These are phyloP conservation scores for Mesoligia furuncula DNA, from an alignment of 2,888 invertebrate species.

Conservation along the genomic window DNA sequence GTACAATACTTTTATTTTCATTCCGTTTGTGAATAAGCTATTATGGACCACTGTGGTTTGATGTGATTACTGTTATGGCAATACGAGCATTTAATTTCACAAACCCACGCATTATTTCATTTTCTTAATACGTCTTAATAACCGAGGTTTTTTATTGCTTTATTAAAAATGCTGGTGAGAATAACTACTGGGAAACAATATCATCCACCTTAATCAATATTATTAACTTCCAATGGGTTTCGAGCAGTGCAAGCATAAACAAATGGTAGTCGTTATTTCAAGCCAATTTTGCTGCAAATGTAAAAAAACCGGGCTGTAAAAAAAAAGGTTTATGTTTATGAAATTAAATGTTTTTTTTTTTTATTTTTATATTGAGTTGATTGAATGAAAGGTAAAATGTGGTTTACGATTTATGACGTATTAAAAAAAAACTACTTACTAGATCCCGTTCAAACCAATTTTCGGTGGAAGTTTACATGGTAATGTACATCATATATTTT, in stretches of 20 bases:
- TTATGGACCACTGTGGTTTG: conserved; percentile 24
- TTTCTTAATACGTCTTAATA: conserved; percentile 41
- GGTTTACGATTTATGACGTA: too few relatives aligned
- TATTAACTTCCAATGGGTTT: neutral
- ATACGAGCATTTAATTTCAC: conserved; percentile 30
- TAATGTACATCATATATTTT: too few relatives aligned
- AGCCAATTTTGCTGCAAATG: neutral
- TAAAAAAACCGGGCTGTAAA: too few relatives aligned
- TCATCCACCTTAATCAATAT: neutral
- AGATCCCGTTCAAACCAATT: too few relatives aligned
- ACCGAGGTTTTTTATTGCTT: conserved; percentile 20
- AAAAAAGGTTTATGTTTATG: too few relatives aligned
- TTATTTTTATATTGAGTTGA: too few relatives aligned
- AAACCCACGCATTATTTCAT: conserved; percentile 48
- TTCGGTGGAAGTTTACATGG: too few relatives aligned
- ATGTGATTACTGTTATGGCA: conserved; percentile 35
- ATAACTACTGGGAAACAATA: conserved; percentile 7
- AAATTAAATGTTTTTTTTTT: too few relatives aligned
- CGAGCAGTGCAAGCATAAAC: neutral
- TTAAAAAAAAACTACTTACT: too few relatives aligned
- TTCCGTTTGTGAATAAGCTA: conserved; percentile 20
- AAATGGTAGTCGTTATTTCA: neutral
- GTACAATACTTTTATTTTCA: conserved; percentile 21
- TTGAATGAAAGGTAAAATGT: too few relatives aligned
- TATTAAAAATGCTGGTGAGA: conserved; percentile 13